Conservation (phyloP, 2,797 vertebrate genomes). For the Alfaro cultratus region DNA sequence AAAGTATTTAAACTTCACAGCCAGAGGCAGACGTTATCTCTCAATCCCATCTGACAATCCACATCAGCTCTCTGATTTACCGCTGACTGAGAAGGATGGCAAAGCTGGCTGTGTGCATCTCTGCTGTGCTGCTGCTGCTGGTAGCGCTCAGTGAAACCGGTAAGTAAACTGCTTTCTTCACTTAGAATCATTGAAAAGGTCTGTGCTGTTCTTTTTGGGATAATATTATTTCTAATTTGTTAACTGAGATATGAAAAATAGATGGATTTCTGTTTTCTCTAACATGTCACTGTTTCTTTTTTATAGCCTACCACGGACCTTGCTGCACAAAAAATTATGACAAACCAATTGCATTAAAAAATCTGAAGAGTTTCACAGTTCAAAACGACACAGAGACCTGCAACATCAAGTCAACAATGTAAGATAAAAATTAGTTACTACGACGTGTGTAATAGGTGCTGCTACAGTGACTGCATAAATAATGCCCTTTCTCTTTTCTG, state of each 20-base stretch:
- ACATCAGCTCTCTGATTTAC: constrained; percentile 3
- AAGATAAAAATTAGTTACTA: constrained; percentile 33
- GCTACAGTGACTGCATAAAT: background rate
- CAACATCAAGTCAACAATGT: constrained; percentile 63
- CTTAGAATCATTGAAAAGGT: background rate
- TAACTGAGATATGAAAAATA: background rate
- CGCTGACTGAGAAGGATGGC: constrained; percentile 50
- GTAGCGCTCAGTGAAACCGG: constrained; percentile 43
- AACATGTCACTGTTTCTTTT: constrained; percentile 9
- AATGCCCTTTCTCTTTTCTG: constrained; percentile 9
- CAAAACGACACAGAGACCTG: constrained; percentile 53
- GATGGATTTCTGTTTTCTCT: background rate
- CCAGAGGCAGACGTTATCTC: background rate
- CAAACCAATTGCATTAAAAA: background rate
- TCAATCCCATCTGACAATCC: constrained; percentile 5
- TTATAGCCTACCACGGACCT: constrained; percentile 29
- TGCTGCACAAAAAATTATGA: constrained; percentile 63
- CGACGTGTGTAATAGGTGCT: background rate
- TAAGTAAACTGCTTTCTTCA: constrained; percentile 42
- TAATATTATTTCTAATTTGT: background rate
- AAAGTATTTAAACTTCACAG: constrained; percentile 47
- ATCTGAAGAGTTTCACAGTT: constrained; percentile 35
- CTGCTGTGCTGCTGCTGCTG: constrained; percentile 43
- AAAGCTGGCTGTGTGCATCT: constrained; percentile 35
- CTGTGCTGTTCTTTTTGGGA: background rate